These are phyloP conservation scores for Trachelus stipa DNA, from an alignment of 2,888 invertebrate genomes.

Conservation along the genomic window DNA sequence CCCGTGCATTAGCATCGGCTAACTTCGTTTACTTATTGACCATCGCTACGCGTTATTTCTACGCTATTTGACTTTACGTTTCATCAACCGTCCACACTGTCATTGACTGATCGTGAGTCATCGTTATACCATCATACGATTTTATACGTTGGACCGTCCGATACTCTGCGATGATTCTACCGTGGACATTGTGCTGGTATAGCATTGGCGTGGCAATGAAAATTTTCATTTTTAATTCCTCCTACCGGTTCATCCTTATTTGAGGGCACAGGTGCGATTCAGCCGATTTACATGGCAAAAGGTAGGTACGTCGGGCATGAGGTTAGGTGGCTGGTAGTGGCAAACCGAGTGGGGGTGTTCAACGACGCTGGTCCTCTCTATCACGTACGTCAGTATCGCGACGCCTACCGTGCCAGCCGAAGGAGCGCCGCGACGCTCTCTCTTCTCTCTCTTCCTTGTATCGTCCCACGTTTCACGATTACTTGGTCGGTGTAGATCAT, in stretches of 20 bases:
- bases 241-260: neutral
- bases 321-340: neutral
- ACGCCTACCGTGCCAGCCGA: slow-evolving; percentile 31
- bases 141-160: neutral
- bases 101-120: neutral
- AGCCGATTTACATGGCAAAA: neutral
- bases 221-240: neutral
- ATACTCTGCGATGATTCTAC: neutral
- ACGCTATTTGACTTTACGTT: neutral
- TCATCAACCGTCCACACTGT: neutral
- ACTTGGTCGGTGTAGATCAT: slow-evolving; percentile 10
- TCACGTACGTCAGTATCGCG: slow-evolving; percentile 37
- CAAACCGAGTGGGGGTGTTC: neutral
- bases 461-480: neutral
- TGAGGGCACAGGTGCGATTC: neutral
- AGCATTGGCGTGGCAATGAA: neutral
- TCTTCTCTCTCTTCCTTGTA: slow-evolving; percentile 3
- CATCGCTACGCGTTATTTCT: neutral
- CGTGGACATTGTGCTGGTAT: neutral
- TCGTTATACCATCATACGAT: neutral
- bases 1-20: neutral
- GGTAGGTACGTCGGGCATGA: neutral
- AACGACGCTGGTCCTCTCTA: neutral
- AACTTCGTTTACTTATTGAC: neutral
- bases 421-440: slow-evolving; percentile 29